These are phyloP conservation scores for Lindbergichthys nudifrons DNA, from an alignment of 2,797 vertebrate species.

Conservation along the genomic window DNA sequence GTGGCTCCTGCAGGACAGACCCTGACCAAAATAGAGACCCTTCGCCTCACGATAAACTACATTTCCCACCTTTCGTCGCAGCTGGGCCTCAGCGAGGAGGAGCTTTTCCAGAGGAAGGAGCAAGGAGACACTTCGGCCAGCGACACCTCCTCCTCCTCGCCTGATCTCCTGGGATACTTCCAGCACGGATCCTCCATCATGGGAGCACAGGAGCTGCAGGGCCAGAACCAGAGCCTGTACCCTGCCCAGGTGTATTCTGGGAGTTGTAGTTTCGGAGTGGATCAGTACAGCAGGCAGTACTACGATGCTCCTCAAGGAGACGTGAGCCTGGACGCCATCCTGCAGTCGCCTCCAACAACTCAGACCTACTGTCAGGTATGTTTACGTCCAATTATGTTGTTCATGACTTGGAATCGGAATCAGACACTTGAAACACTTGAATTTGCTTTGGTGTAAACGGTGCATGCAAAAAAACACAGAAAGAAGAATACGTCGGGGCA, in stretches of 20 bases:
- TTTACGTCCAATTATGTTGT: not conserved
- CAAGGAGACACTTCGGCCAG: slow-evolving; percentile 70
- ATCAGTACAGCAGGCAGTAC: slow-evolving; percentile 56
- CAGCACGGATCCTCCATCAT: slow-evolving; percentile 55
- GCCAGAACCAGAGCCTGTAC: slow-evolving; percentile 55
- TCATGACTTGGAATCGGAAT: no score
- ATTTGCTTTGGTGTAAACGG: no score
- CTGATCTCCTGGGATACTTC: slow-evolving; percentile 80
- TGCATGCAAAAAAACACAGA: no score
- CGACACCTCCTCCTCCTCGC: slow-evolving; percentile 78
- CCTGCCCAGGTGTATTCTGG: slow-evolving; percentile 68
- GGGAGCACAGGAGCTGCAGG: slow-evolving; percentile 54
- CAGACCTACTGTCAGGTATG: slow-evolving; percentile 82
- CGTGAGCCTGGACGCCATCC: slow-evolving; percentile 55
- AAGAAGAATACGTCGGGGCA: no score
- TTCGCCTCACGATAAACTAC: slow-evolving; percentile 85
- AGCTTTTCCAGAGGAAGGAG: slow-evolving; percentile 75
- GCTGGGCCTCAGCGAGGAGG: slow-evolving; percentile 84
- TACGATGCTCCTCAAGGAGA: slow-evolving; percentile 59
- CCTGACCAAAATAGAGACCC: slow-evolving; percentile 90
- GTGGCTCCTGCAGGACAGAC: slow-evolving; percentile 86
- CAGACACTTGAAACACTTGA: no score
- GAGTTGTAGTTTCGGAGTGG: slow-evolving; percentile 66
- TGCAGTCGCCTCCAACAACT: slow-evolving; percentile 66
- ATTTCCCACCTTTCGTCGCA: slow-evolving; percentile 84